Percentiles rank a stretch among this genome's conserved stretches.
Conservation (phyloP, 2,888 invertebrate species). For the Meloe dianella region DNA sequence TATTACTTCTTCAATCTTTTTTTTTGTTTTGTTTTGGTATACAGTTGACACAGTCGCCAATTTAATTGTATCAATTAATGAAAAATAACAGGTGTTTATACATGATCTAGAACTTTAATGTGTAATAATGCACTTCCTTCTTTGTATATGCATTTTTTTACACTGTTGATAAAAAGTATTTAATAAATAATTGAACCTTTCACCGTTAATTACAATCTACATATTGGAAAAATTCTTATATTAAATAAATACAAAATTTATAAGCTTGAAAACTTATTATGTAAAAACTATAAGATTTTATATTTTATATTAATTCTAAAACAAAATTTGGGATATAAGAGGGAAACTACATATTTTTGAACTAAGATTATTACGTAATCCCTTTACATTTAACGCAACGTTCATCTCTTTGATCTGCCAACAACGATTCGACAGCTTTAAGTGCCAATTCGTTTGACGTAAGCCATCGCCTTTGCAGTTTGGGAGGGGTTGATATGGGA, state of each 20-base stretch:
- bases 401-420: too few species aligned
- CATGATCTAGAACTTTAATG: background rate
- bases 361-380: too few species aligned
- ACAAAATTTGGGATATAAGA: too few species aligned
- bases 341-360: too few species aligned
- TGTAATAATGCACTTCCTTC: background rate
- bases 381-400: too few species aligned
- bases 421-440: too few species aligned
- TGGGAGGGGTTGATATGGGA: too few species aligned
- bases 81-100: background rate
- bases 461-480: too few species aligned
- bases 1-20: background rate
- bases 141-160: background rate
- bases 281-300: background rate
- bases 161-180: background rate
- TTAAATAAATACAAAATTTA: background rate
- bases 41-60: background rate
- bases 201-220: background rate
- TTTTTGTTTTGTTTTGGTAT: background rate
- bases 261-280: too few species aligned
- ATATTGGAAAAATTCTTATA: background rate
- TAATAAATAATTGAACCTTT: background rate
- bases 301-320: too few species aligned
- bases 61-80: slow-evolving; percentile 7
- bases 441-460: too few species aligned